Evolutionary conservation across 2,113 vertebrate species (phyloP).

Genomic region (Nycticorax nycticorax): DNA sequence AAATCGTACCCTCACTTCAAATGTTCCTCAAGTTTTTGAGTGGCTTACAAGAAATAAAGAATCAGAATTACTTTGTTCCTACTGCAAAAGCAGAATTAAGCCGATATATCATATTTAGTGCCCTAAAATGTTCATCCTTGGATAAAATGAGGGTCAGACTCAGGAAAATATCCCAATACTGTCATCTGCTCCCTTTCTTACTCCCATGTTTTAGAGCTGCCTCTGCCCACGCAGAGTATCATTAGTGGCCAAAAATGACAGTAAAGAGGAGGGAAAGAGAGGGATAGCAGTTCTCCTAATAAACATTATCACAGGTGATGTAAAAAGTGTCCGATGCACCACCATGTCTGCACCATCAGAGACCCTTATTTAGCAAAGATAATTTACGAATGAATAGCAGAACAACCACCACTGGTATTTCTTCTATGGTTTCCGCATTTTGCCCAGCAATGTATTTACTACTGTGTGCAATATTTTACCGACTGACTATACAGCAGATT

Average conservation of each 20-base stretch:
- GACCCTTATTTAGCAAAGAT: not conserved
- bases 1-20: not conserved
- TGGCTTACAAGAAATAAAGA: not conserved
- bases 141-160: not conserved
- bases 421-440: not conserved
- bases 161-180: not conserved
- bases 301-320: not conserved
- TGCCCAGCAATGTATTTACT: not conserved
- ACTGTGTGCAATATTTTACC: not conserved
- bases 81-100: not conserved
- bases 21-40: not conserved
- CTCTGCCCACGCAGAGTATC: not conserved
- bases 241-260: not conserved
- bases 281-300: not conserved
- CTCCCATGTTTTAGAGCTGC: not conserved
- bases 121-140: not conserved
- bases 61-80: not conserved
- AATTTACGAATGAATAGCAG: not conserved
- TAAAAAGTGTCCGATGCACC: not conserved
- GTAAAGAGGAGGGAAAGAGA: not conserved
- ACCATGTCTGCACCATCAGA: not conserved
- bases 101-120: not conserved
- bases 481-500: not conserved
- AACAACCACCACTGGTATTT: not conserved
- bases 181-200: not conserved